A percentile compares a stretch with the other conserved stretches of the same genome.
phyloP scores from a whole-genome alignment of 2,797 vertebrate genomes.

The Staurois parvus region DNA sequence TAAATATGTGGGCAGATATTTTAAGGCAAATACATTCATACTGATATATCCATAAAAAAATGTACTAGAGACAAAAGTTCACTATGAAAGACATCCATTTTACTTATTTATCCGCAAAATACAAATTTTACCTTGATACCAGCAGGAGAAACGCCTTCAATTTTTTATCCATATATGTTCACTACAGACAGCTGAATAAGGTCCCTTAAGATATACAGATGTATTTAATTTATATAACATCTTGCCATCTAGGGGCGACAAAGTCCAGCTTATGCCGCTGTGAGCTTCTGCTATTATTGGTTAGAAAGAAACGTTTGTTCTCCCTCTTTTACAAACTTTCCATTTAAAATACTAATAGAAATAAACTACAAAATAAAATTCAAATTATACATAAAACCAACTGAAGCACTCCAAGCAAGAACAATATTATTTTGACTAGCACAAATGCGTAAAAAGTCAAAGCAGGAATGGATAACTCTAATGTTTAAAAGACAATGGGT shows the following conservation, averaged over 20 bases:
- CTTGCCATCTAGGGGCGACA: constrained; percentile 96
- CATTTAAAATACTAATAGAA: constrained; percentile 83
- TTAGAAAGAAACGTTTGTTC: constrained; percentile 88
- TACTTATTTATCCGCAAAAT: constrained; percentile 99
- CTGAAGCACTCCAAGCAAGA: constrained; percentile 88
- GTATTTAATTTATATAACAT: constrained; percentile 92
- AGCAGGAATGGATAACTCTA: constrained; percentile 82
- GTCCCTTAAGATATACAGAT: constrained; percentile 98
- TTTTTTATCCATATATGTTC: constrained; percentile 86
- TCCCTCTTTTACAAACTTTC: constrained; percentile 90
- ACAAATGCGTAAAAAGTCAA: constrained; percentile 66
- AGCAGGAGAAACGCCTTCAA: constrained; percentile 91
- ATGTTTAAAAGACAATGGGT: constrained; percentile 83
- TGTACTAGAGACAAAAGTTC: constrained; percentile 83
- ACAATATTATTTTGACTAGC: constrained; percentile 65
- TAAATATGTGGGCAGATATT: not conserved
- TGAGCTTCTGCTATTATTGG: constrained; percentile 90
- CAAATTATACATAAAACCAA: constrained; percentile 85
- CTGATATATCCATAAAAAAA: constrained; percentile 74
- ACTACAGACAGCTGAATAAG: constrained; percentile 98
- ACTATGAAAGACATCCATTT: constrained; percentile 99
- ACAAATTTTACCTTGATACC: constrained; percentile 97
- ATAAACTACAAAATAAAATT: constrained; percentile 79
- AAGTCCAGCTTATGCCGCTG: constrained; percentile 99
- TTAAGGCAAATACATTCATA: not conserved